Base-by-base conservation (phyloP, 2,113 vertebrate genomes). In the Numida meleagris region DNA sequence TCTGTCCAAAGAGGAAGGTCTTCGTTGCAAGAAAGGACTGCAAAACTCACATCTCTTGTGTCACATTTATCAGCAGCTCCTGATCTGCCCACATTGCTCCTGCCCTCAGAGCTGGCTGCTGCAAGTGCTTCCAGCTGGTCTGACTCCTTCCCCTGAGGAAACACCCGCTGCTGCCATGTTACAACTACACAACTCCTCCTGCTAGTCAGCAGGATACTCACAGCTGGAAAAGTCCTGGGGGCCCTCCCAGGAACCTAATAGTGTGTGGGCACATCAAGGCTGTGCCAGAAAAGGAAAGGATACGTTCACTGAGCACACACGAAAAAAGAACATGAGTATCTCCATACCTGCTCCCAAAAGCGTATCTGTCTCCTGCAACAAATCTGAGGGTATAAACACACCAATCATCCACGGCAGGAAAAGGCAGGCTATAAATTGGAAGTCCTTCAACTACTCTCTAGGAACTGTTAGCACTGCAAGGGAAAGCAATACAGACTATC, bases 101-200 rank as follows among this genome's bases (percentile, higher is more conserved):
- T 15, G 75, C 62, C 67, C 89, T 82, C 25, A 74, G 72, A 91
- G 61, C n/a, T 40, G 72, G 33, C 63, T 83, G 72, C 58, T 89
- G 83, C 14, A 95, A 94, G 75, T 85, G 65, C 78, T 95, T 95
- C 96, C 93, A 94, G 87, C 78, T 91, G 79, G 75, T 80, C 71
- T 70, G 29, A 88, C 59, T 95, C 48, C 88, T 83, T 87, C 38
- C 93, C 95, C 91, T 4, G 59, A 77, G 89, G 95, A 91, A 85
- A 94, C 42, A 89, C 85, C 89, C 0, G 0, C 87, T 67, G 58
- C 90, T 80, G 75, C 87, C 68, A 33, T 63, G 71, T 77, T 91
- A 74, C 38, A 91, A 86, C 72, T 63, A 75, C 1, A 4, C 70
- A 72, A 81, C 77, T 79, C 79, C 81, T 88, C 82, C 87, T 94